Percentiles rank a stretch among this genome's conserved stretches.
Conservation (phyloP, 2,113 vertebrate species). For the Pseudolaguvia tuberculata region DNA sequence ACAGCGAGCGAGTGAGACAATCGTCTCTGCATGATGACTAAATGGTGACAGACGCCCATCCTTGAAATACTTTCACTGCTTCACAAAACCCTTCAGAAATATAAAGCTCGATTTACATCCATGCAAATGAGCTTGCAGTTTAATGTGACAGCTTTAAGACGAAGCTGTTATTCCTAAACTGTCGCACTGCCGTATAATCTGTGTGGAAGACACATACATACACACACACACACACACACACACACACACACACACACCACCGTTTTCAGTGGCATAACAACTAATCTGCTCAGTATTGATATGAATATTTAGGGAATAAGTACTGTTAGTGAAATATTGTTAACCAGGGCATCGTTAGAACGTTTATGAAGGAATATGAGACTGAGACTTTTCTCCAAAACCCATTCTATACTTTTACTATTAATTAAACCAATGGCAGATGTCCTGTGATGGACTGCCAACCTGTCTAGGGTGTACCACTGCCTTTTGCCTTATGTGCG, state of each 20-base stretch:
- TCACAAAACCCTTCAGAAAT: slow-evolving; percentile 18
- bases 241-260: neutral
- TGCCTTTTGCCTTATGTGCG: too few relatives aligned
- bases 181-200: neutral
- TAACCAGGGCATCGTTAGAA: too few relatives aligned
- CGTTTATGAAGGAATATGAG: too few relatives aligned
- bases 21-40: slow-evolving; percentile 12
- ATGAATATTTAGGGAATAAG: neutral
- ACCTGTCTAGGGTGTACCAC: too few relatives aligned
- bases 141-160: slow-evolving; percentile 12
- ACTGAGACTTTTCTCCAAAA: too few relatives aligned
- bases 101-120: slow-evolving; percentile 2
- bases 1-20: neutral
- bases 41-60: slow-evolving; percentile 12
- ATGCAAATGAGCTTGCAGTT: neutral
- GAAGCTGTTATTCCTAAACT: neutral
- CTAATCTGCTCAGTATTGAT: neutral
- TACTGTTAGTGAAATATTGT: too few relatives aligned
- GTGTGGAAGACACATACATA: too few relatives aligned
- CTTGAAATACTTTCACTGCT: slow-evolving; percentile 17
- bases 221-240: too few relatives aligned
- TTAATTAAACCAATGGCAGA: too few relatives aligned
- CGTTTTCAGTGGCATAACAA: neutral
- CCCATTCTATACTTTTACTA: too few relatives aligned
- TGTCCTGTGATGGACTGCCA: too few relatives aligned